Evolutionary conservation across 1,140 invertebrate genomes (phyloP), one percentile per base, ranked within the genome.

Genomic region (Parapsyche elsis): DNA sequence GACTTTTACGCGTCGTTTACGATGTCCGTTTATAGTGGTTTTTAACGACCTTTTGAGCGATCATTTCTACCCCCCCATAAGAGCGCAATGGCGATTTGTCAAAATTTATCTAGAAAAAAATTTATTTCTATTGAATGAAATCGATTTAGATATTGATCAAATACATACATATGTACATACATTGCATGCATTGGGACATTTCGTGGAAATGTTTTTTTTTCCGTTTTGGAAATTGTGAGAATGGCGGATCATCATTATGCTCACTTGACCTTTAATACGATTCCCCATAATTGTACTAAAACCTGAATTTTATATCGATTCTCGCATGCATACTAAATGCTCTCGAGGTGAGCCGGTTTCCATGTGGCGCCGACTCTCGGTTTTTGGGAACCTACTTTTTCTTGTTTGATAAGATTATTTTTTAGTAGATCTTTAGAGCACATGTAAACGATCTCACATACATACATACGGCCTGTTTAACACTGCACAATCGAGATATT

Each of bases 271-370:
- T 73, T 73, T 73, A 38, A 73, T 73, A 24, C 24, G 24, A 46
- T 73, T 73, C 71, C 44, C 24, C 44, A 67, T 67, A 67, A 73
- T 73, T 73, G 71, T 73, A 73, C 71, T 46, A 73, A 73, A 73
- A 73, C 71, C 44, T 73, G 71, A 73, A 73, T 73, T 73, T 73
- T 73, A 46, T 73, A 21, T 30, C 26, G 71, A 46, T 73, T 73
- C 71, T 73, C 45, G 45, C 16, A 16, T 73, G 71, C 71, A 73
- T 73, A 73, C 71, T 73, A 73, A 73, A 73, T 24, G 19, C 14
- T 49, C 21, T 73, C 71, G 71, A 73, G 71, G 71, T 73, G 45
- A 73, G 71, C 71, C 38, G 71, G 71, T 73, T 73, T 16, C 45
- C n/a, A 49, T 21, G 44, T 21, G 24, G 19, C 71, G 38, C 45